phyloP scores from a whole-genome alignment of 1,140 invertebrate genomes.

The Eriocheir sinensis region DNA sequence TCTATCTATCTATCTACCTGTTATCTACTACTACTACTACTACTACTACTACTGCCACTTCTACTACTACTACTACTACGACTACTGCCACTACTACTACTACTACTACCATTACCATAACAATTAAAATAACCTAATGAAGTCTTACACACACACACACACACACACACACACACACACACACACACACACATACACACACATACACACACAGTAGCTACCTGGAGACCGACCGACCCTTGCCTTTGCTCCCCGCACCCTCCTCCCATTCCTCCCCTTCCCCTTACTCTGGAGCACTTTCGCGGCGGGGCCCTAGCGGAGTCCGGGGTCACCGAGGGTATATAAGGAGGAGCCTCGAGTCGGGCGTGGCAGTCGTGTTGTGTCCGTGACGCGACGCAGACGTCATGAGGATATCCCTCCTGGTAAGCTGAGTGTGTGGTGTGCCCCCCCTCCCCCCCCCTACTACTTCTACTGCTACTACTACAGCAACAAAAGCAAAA shows the following conservation, averaged over 20 bases:
- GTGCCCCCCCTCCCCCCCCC: too few species aligned
- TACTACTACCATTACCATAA: background rate
- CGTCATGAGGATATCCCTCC: constrained; percentile 66
- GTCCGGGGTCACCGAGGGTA: constrained; percentile 69
- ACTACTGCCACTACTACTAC: background rate
- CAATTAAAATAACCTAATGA: background rate
- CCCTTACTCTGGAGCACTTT: constrained; percentile 53
- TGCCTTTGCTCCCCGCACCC: too few species aligned
- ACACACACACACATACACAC: too few species aligned
- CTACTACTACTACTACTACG: background rate
- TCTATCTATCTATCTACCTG: too few species aligned
- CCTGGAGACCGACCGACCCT: too few species aligned
- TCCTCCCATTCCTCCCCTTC: too few species aligned
- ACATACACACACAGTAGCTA: too few species aligned
- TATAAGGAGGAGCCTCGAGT: constrained; percentile 38
- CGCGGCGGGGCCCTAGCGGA: constrained; percentile 67
- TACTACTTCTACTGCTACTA: too few species aligned
- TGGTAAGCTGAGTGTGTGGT: constrained; percentile 57
- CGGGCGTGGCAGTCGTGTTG: constrained; percentile 71
- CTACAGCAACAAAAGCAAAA: too few species aligned
- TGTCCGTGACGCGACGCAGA: constrained; percentile 62
- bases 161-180: too few species aligned
- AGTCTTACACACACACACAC: too few species aligned
- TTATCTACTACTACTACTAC: too few species aligned
- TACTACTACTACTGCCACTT: background rate